Evolutionary conservation across 2,113 vertebrate species (phyloP).

Genomic region (Mesitornis unicolor): DNA sequence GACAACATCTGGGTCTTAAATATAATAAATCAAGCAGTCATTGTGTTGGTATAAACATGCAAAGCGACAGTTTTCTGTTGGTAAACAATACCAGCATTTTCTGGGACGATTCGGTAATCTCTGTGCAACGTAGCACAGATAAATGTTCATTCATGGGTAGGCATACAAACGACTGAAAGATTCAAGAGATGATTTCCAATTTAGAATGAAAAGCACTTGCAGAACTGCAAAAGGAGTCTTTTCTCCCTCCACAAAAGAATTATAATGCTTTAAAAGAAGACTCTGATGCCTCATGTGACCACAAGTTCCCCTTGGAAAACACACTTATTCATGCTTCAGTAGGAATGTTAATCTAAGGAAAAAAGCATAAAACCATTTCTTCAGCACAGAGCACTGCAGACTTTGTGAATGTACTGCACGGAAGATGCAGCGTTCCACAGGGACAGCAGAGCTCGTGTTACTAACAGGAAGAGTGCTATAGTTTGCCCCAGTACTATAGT

Average conservation of each 20-base stretch:
- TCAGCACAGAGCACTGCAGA: not conserved
- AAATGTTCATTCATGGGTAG: constrained; percentile 10
- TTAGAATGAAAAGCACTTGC: not conserved
- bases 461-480: not conserved
- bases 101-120: not conserved
- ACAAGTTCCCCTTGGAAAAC: not conserved
- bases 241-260: not conserved
- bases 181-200: constrained; percentile 1
- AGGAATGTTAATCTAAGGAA: not conserved
- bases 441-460: accelerated
- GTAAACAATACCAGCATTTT: constrained; percentile 50
- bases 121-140: not conserved
- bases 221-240: not conserved
- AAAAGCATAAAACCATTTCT: not conserved
- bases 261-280: not conserved
- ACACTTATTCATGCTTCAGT: not conserved
- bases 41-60: not conserved
- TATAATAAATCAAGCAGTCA: not conserved
- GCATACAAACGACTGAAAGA: constrained; percentile 29
- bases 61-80: not conserved
- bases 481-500: not conserved
- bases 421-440: accelerated
- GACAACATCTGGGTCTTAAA: not conserved
- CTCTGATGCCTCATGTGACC: not conserved
- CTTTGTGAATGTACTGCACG: not conserved